Conservation (phyloP, 2,888 invertebrate genomes). For the Mellilla xanthometata region DNA sequence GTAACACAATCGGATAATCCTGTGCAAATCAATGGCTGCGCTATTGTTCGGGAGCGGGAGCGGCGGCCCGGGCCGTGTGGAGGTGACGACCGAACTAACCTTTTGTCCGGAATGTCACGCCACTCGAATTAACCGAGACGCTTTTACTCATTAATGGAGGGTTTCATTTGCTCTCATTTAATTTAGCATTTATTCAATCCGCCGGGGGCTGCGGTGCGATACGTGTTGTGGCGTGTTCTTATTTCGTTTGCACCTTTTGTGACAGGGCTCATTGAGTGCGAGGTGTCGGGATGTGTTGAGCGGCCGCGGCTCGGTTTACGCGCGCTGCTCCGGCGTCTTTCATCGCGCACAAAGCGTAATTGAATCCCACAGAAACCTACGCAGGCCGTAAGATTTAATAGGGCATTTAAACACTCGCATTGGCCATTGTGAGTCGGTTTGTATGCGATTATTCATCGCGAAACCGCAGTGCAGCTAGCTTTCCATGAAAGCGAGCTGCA, state of each 20-base stretch:
- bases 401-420: conserved; percentile 82
- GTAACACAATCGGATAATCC: conserved; percentile 58
- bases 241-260: conserved; percentile 79
- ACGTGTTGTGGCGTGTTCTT: conserved; percentile 64
- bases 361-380: conserved; percentile 82
- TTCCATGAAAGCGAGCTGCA: conserved; percentile 63
- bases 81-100: conserved; percentile 41
- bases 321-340: conserved; percentile 75
- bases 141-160: conserved; percentile 71
- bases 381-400: conserved; percentile 80
- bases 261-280: conserved; percentile 78
- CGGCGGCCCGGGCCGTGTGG: conserved; percentile 25
- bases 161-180: conserved; percentile 82
- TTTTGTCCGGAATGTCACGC: conserved; percentile 66
- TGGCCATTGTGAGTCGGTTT: conserved; percentile 78
- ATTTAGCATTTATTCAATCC: conserved; percentile 83
- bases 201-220: conserved; percentile 59
- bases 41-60: conserved; percentile 40
- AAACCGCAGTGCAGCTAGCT: conserved; percentile 66
- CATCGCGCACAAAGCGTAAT: conserved; percentile 81
- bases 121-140: conserved; percentile 67
- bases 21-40: conserved; percentile 43
- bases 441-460: conserved; percentile 78
- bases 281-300: conserved; percentile 81
- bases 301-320: conserved; percentile 75